Base-by-base conservation (phyloP, 2,888 invertebrate species). In the Lysandra coridon region DNA sequence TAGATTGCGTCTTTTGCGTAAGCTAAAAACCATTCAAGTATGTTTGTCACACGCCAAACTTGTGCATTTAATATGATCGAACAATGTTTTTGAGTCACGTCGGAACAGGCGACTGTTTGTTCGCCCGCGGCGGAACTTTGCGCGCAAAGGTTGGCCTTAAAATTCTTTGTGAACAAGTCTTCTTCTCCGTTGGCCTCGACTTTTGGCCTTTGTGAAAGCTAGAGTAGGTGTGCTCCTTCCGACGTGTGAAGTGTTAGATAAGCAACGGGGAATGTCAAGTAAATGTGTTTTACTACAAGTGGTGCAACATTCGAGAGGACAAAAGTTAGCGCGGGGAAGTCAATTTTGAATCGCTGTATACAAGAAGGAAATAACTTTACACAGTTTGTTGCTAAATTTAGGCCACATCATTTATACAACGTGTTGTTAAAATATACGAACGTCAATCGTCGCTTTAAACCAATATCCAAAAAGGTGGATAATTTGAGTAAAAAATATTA, bases 181-280 rank as follows among this genome's bases (percentile, higher is more conserved):
- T 12, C 12, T 10, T 17, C 57, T 17, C 17, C 17, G 10, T 69
- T 69, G 69, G 69, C 69, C 69, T 69, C 69, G 57, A 57, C 69
- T 33, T 69, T 5, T 30, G 64, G 64, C 30, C 64, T 69, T 69
- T 69, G 33, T 69, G 33, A 33, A 30, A 69, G 64, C 10, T 14
- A 69, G 69, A 69, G 37, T 30, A 64, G 33, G 69, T 69, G 33
- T 69, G 17, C 69, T 37, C 37, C 69, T 69, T 69, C 69, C 37
- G 69, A 69, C 69, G 69, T 69, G 69, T 69, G 69, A 69, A 69
- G 69, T 37, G 69, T 69, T 69, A 69, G 69, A 69, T 69, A 69
- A 69, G 37, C 69, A 69, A 69, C 69, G 33, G 33, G 23, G 14
- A 64, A 37, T 69, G 33, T 69, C 64, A 33, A 69, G 30, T 33